A percentile compares a stretch with the other conserved stretches of the same genome.
phyloP scores from a whole-genome alignment of 2,113 vertebrate genomes.

The Gymnobelideus leadbeateri region DNA sequence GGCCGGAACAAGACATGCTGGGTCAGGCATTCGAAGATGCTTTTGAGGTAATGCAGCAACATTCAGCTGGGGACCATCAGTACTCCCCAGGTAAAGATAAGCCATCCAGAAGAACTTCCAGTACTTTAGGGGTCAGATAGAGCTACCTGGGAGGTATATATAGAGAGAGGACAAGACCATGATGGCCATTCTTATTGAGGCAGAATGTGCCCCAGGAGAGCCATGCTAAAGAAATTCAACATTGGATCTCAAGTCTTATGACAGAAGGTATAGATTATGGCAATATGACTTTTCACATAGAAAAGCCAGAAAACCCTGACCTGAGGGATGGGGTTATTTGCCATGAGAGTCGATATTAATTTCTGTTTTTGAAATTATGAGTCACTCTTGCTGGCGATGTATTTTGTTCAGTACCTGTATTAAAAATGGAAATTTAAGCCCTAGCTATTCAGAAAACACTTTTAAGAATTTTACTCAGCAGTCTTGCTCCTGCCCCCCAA shows the following conservation, averaged over 20 bases:
- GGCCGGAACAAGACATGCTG: conserved; percentile 88
- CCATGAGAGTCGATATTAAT: not conserved
- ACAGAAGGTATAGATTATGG: not conserved
- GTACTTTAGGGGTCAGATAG: not conserved
- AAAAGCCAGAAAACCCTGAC: not conserved
- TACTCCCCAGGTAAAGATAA: conserved; percentile 84
- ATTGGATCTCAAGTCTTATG: not conserved
- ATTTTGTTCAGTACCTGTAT: not conserved
- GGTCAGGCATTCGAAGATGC: conserved; percentile 95
- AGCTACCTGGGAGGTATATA: not conserved
- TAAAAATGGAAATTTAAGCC: not conserved
- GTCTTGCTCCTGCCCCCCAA: not conserved
- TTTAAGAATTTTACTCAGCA: conserved; percentile 25
- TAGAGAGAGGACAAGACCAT: not conserved
- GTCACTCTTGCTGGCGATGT: not conserved
- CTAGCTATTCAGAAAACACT: not conserved
- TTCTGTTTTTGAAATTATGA: not conserved
- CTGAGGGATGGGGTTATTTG: not conserved
- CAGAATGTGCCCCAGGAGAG: not conserved
- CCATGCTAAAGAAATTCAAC: not conserved
- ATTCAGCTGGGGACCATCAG: conserved; percentile 87
- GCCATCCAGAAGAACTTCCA: not conserved
- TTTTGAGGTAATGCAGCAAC: conserved; percentile 94
- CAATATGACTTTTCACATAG: not conserved
- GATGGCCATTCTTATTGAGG: conserved; percentile 3